Conservation (phyloP, 2,888 invertebrate species). For the Himalopsyche kuldschensis region DNA sequence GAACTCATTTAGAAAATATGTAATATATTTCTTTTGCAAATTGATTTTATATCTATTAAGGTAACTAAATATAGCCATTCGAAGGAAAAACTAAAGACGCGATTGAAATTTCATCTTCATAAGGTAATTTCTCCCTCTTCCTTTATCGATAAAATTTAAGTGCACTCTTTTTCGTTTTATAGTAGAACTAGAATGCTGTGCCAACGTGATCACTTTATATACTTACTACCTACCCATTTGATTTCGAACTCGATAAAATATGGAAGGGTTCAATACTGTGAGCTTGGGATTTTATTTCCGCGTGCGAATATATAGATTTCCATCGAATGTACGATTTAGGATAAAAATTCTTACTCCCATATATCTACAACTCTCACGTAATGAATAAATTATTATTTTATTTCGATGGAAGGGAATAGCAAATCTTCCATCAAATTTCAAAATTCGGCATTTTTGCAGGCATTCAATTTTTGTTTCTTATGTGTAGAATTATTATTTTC, state of each 20-base stretch:
- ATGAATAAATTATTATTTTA: background rate
- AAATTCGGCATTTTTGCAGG: background rate
- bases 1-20: too few species aligned
- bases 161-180: background rate
- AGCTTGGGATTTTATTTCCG: background rate
- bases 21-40: too few species aligned
- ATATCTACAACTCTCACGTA: background rate
- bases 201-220: background rate
- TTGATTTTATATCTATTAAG: too few species aligned
- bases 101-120: background rate
- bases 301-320: background rate
- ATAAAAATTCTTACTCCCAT: background rate
- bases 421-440: background rate
- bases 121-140: background rate
- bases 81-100: background rate
- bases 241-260: background rate
- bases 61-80: too few species aligned
- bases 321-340: background rate
- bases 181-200: background rate
- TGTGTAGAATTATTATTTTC: too few species aligned
- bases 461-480: too few species aligned
- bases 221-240: background rate
- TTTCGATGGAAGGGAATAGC: background rate
- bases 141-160: background rate
- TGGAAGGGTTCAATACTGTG: background rate